phyloP scores from a whole-genome alignment of 2,888 invertebrate genomes.

The Hoplodrina ambigua region DNA sequence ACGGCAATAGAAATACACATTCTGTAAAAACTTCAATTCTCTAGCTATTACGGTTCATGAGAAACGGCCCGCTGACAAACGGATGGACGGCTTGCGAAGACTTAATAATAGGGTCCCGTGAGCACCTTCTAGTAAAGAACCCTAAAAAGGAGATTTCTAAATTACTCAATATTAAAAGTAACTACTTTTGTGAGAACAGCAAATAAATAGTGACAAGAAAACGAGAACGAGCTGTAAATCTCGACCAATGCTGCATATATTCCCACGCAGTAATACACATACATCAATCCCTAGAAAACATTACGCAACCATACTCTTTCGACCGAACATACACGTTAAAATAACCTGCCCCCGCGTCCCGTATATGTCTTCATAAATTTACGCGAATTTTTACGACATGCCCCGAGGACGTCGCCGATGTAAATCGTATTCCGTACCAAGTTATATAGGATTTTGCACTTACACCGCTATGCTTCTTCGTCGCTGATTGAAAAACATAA shows the following conservation, averaged over 20 bases:
- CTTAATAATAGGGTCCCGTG: no score
- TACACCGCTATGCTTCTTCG: slow-evolving; percentile 39
- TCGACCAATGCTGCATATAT: slow-evolving; percentile 2
- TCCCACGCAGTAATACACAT: slow-evolving; percentile 12
- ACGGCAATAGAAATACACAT: no score
- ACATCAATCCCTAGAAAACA: slow-evolving; percentile 21
- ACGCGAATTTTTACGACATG: slow-evolving; percentile 56
- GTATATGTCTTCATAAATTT: slow-evolving; percentile 61
- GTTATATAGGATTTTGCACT: slow-evolving; percentile 62
- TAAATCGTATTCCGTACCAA: slow-evolving; percentile 54
- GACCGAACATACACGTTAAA: slow-evolving; percentile 36
- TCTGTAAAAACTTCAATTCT: no score
- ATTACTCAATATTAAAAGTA: no score
- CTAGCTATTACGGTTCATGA: no score
- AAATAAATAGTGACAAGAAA: neutral
- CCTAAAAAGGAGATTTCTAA: neutral
- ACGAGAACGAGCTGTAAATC: slow-evolving; percentile 9
- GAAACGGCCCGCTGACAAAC: no score
- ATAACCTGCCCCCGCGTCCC: slow-evolving; percentile 34
- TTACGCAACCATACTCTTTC: slow-evolving; percentile 12
- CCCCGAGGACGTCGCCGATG: slow-evolving; percentile 44
- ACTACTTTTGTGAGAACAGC: neutral
- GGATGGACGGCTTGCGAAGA: no score
- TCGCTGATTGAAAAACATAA: slow-evolving; percentile 59
- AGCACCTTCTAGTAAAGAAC: no score